Base-by-base conservation (phyloP, 2,113 vertebrate species). In the Merops nubicus region DNA sequence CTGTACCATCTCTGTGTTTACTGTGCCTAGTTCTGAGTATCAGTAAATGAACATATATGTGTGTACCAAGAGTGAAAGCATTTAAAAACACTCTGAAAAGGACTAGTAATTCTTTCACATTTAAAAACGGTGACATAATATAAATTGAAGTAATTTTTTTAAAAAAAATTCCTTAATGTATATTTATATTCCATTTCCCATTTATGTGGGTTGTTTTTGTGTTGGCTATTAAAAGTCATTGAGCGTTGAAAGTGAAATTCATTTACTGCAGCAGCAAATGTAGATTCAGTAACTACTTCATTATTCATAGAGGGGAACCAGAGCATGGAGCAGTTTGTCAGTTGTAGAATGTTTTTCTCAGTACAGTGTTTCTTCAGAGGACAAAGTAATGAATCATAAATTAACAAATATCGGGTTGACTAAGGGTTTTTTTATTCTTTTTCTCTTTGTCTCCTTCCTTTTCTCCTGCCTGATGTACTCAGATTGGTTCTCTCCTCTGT, bases 401-500 rank as follows among this genome's bases (percentile, higher is more conserved):
- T 85, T 94, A 94, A 91, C 65, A 89, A 95, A 75, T 28, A 89
- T 80, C 57, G 80, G 54, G 60, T 88, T 93, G 64, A 91, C 73
- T 69, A 38, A 80, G 23, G 42, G 28, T 42, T 48, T 63, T 74
- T 51, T 65, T 82, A 84, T 60, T 42, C 12, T 31, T 47, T 72
- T 25, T 42, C 31, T 78, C 11, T 73, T 48, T 87, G 6, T 93
- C 33, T 91, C 20, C 72, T 29, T 89, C 9, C 21, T 95, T 89
- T 79, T 74, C 48, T 83, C 45, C 50, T 89, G 50, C 74, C 7
- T 26, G 16, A 28, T 42, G 2, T 76, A 94, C 86, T 83, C 97
- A 99, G 99, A 78, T 97, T 99, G 95, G 99, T 99, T 90, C 98
- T 99, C 48, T 99, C 99, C 57, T 99, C 99, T 28, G 99, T 99